Evolutionary conservation across 2,888 invertebrate genomes (phyloP).

Genomic region (Dryadula phaetusa): DNA sequence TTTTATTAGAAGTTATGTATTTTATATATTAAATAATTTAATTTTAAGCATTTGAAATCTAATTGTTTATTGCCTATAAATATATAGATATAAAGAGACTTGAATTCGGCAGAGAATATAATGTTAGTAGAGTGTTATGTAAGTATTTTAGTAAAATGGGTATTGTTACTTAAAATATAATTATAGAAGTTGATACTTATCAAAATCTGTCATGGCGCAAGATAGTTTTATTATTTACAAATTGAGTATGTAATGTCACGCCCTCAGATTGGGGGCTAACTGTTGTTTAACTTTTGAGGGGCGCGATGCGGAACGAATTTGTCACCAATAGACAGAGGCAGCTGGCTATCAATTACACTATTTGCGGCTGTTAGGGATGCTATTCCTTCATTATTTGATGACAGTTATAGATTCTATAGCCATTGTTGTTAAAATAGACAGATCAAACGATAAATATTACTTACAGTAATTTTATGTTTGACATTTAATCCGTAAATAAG

Average conservation of each 20-base stretch:
- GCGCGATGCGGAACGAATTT: conserved; percentile 71
- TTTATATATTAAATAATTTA: too few species aligned
- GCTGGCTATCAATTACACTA: conserved; percentile 73
- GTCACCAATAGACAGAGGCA: conserved; percentile 78
- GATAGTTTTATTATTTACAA: conserved; percentile 34
- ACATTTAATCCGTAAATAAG: background rate
- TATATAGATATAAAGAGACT: too few species aligned
- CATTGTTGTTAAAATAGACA: conserved; percentile 41
- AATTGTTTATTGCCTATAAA: too few species aligned
- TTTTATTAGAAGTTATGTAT: background rate
- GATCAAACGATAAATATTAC: conserved; percentile 34
- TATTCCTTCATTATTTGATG: conserved; percentile 77
- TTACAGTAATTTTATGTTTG: background rate
- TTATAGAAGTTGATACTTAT: background rate
- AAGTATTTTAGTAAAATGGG: too few species aligned
- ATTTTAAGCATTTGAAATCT: too few species aligned
- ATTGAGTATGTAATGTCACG: conserved; percentile 49
- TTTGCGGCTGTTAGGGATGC: conserved; percentile 78
- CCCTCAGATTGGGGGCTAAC: conserved; percentile 50
- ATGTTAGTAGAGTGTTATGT: too few species aligned
- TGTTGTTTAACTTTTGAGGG: conserved; percentile 56
- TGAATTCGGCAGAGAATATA: too few species aligned
- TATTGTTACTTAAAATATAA: background rate
- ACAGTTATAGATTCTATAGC: conserved; percentile 74
- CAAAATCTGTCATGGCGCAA: background rate